Conservation (phyloP, 2,888 invertebrate genomes). For the Theretra japonica region DNA sequence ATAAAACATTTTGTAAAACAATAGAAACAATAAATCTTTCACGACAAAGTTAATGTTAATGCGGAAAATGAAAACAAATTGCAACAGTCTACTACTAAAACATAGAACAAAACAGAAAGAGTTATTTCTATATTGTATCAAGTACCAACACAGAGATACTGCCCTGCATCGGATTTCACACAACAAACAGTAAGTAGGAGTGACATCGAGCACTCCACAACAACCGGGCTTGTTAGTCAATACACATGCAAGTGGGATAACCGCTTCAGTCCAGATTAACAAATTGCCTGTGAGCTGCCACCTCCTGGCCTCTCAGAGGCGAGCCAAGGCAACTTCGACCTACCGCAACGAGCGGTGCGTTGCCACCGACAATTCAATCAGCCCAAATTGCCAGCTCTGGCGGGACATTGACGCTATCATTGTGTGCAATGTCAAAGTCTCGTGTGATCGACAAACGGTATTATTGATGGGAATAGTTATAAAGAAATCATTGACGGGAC, state of each 20-base stretch:
- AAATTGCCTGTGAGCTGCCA: neutral
- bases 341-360: slow-evolving; percentile 11
- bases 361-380: neutral
- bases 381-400: neutral
- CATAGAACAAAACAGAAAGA: no score
- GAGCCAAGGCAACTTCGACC: slow-evolving; percentile 2
- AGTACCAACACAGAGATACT: neutral
- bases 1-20: no score
- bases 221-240: neutral
- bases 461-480: neutral
- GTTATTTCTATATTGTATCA: no score
- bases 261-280: neutral
- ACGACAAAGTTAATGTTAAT: no score
- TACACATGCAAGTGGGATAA: neutral
- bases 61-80: no score
- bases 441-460: neutral
- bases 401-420: neutral
- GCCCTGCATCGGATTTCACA: neutral
- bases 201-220: neutral
- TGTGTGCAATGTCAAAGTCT: neutral
- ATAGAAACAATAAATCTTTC: no score
- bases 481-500: no score
- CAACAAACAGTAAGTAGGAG: neutral
- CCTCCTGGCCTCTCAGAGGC: neutral
- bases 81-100: no score